Evolutionary conservation across 2,797 vertebrate genomes (phyloP), one percentile per base, ranked within the genome.

Genomic region (Sebastes matsubarae): DNA sequence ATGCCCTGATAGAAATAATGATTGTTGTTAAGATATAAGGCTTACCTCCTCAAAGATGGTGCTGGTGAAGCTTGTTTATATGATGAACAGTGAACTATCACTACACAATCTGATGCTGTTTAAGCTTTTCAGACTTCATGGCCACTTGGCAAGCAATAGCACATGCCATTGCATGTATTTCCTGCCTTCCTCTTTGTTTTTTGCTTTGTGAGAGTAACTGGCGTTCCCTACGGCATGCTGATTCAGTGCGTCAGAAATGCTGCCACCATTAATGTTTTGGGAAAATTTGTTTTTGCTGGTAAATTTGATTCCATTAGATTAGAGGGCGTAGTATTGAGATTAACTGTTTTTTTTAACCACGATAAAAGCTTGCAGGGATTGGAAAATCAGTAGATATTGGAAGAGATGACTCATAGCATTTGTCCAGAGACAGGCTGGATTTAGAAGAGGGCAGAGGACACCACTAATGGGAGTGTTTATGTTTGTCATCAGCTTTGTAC

Each of bases 401-500:
- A 80, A 70, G 50, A 61, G 65, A 55, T 86, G 81, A 88, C 14
- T 83, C 59, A 52, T 1, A 36, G 29, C 59, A 11, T 77, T 81
- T 72, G 36, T 77, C 32, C 42, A 66, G 55, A 72, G 42, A 72
- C 14, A 2, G 25, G 64, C n/a, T 83, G 24, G 64, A 38, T 72
- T 83, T 25, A 59, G 54, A 82, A 4, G 13, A 58, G 24, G 63
- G 61, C 12, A 61, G 22, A 55, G 77, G 79, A 71, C 70, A n/a
- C 20, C 18, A 14, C 72, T 82, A 77, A 89, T 87, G 69, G 42
- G 60, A 67, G 52, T 86, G 82, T 79, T 89, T 86, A 69, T 90
- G 82, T 89, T 83, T 88, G 80, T 83, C 55, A 83, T 75, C 46
- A 64, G 50, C 67, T 80, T 58, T 80, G 61, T 65, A 64, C 81